Evolutionary conservation across 1,140 invertebrate species (phyloP).

Genomic region (Lanistes nyassanus): DNA sequence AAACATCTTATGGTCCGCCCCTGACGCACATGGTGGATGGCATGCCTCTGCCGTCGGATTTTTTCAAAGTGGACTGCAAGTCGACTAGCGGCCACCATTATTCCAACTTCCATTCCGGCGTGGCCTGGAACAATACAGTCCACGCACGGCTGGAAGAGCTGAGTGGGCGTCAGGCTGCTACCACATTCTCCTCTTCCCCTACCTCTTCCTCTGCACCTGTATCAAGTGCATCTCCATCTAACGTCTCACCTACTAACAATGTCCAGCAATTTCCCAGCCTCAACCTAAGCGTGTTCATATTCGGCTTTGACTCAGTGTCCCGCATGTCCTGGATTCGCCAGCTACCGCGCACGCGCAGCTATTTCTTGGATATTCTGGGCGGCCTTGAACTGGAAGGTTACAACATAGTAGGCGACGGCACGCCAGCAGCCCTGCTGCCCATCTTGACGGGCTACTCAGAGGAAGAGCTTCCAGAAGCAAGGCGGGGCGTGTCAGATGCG

Average conservation of each 20-base stretch:
- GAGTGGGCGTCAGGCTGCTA: neutral
- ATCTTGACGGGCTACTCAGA: slow-evolving; percentile 73
- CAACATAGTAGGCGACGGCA: slow-evolving; percentile 93
- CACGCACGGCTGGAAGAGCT: slow-evolving; percentile 13
- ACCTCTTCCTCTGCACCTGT: neutral
- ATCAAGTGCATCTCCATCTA: too few relatives aligned
- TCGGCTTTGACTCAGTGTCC: slow-evolving; percentile 92
- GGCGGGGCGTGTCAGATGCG: slow-evolving; percentile 70
- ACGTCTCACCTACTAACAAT: neutral
- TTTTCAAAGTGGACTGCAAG: slow-evolving; percentile 48
- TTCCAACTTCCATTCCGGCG: slow-evolving; percentile 50
- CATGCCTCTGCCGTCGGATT: slow-evolving; percentile 38
- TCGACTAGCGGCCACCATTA: slow-evolving; percentile 40
- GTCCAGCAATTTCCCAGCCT: neutral
- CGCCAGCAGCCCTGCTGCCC: slow-evolving; percentile 89
- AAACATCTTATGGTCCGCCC: slow-evolving; percentile 13
- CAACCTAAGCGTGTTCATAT: slow-evolving; percentile 82
- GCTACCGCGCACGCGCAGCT: slow-evolving; percentile 82
- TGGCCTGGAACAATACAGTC: slow-evolving; percentile 31
- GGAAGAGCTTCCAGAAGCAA: slow-evolving; percentile 27
- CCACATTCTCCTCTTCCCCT: neutral
- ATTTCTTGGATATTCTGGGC: slow-evolving; percentile 76
- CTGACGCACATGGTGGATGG: slow-evolving; percentile 39
- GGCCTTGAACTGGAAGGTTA: slow-evolving; percentile 80
- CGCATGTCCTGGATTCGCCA: slow-evolving; percentile 86